Base-by-base conservation (phyloP, 2,113 vertebrate species). In the Podilymbus podiceps region DNA sequence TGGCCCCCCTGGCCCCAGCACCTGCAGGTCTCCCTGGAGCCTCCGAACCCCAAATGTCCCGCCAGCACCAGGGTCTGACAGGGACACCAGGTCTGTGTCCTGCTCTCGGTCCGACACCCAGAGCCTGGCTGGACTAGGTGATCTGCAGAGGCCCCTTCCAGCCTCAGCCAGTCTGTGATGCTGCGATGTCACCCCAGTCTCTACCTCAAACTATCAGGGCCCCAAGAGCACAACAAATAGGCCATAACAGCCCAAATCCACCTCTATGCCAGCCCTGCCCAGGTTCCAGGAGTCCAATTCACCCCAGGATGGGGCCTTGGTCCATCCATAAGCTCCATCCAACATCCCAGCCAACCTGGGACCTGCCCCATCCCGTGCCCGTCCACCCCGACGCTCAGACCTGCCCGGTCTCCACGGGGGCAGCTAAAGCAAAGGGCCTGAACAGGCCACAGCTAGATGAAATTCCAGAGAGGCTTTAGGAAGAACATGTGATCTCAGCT, bases 231-330 rank as follows among this genome's bases (percentile, higher is more conserved):
- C 46, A 50, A 33, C 18, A 20, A 30, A 30, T 0, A 50, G 23
- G 7, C 27, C 40, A 9, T 4, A 20, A 16, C 2, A 3, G 15
- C 58, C 42, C 56, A 14, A 31, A 2, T 31, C 30, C n/a, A 8
- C 17, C 5, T 8, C 52, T 12, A 0, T 9, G 21, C 13, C 47
- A 24, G 4, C 30, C 31, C 53, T 2, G 0, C 2, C 11, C 46
- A 50, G 46, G 11, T 21, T 15, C 38, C 44, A 7, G 24, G 23
- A n/a, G 12, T 5, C 38, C 17, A 25, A 12, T 38, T n/a, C 52
- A 75, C 67, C 10, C 28, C 35, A 44, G 58, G 21, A 30, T 2
- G 2, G 49, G 56, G 9, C 5, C 35, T 38, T 0, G 2, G 13
- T 47, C 25, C 58, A 38, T 44, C 4, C 30, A 52, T 25, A 23